Percentiles rank a stretch among this genome's conserved stretches.
These are phyloP conservation scores for Hyaena hyaena DNA, from an alignment of 2,113 vertebrate genomes.

Conservation along the genomic window DNA sequence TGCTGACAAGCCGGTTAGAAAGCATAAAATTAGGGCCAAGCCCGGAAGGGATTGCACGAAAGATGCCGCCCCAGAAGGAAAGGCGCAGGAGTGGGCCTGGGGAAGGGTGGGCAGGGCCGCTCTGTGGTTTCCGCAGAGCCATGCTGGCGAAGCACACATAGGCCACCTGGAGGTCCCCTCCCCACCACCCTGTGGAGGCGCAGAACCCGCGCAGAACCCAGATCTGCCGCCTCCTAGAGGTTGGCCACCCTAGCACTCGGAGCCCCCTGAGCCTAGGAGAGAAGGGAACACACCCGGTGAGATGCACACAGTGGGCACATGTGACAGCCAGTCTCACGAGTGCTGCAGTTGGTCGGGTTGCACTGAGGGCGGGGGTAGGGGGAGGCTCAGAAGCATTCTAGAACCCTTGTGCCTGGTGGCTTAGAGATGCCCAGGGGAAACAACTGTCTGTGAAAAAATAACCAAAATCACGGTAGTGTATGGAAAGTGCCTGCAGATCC, in stretches of 20 bases:
- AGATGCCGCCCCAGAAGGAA: neutral
- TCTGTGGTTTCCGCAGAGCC: neutral
- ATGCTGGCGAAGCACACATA: neutral
- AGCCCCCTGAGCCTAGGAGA: neutral
- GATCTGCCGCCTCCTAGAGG: neutral
- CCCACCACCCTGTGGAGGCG: neutral
- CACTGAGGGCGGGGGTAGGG: no score
- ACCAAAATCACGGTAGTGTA: neutral
- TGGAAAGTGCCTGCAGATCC: neutral
- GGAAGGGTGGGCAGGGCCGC: neutral
- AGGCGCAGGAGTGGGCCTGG: neutral
- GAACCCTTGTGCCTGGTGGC: neutral
- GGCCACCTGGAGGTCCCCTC: neutral
- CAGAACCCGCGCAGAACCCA: neutral
- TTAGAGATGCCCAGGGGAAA: neutral
- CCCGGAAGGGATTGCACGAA: constrained; percentile 7
- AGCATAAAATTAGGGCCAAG: constrained; percentile 10
- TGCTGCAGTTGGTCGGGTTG: neutral
- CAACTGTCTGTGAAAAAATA: neutral
- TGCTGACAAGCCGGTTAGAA: neutral
- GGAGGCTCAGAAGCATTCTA: neutral
- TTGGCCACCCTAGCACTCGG: neutral
- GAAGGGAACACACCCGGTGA: neutral
- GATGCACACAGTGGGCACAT: neutral
- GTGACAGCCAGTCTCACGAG: neutral